Conservation (phyloP, 2,888 invertebrate genomes). For the Drosophila acutilabella region DNA sequence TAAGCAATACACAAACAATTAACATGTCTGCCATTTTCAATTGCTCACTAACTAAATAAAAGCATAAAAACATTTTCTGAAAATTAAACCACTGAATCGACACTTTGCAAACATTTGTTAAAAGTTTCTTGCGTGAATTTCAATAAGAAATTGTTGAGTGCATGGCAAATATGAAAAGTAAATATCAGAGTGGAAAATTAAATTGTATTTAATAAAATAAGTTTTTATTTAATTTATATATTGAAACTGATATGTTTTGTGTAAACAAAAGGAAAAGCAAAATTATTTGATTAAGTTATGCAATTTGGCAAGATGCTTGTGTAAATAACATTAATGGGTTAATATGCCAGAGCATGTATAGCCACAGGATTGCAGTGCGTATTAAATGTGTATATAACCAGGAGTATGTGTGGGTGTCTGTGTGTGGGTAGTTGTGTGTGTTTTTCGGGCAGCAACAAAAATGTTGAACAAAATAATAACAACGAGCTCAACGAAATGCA, state of each 20-base stretch:
- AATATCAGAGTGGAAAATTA: not conserved
- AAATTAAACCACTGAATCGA: too few relatives aligned
- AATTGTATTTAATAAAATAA: not conserved
- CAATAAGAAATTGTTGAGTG: not conserved
- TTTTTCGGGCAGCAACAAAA: slow-evolving; percentile 34
- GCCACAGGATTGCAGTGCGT: slow-evolving; percentile 6
- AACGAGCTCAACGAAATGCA: slow-evolving; percentile 66
- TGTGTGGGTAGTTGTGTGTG: slow-evolving; percentile 12
- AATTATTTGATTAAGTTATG: slow-evolving; percentile 1
- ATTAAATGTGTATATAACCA: not conserved
- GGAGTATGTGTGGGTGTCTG: not conserved
- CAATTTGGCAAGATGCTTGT: not conserved
- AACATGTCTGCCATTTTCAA: too few relatives aligned
- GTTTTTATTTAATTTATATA: not conserved
- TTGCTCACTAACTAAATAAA: too few relatives aligned
- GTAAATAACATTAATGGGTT: slow-evolving; percentile 45
- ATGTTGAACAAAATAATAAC: slow-evolving; percentile 73
- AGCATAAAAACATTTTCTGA: too few relatives aligned
- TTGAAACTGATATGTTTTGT: not conserved
- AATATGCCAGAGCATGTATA: slow-evolving; percentile 31
- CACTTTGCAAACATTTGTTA: not conserved
- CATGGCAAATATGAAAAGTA: not conserved
- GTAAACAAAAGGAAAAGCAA: not conserved
- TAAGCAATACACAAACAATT: too few relatives aligned
- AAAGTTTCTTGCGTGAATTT: not conserved